phyloP scores from a whole-genome alignment of 2,888 invertebrate genomes.

The Drymonia ruficornis region DNA sequence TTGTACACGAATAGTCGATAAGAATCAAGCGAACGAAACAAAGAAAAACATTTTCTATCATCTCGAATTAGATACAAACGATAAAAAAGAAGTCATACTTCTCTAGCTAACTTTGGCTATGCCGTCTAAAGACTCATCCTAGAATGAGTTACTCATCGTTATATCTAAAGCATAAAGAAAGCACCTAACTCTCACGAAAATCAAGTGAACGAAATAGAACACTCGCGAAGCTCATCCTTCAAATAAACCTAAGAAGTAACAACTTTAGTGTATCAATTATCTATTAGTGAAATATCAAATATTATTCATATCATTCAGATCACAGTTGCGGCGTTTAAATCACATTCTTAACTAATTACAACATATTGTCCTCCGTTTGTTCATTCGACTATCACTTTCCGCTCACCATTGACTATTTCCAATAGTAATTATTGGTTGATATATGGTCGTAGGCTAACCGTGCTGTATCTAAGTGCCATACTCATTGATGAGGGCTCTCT shows the following conservation, averaged over 20 bases:
- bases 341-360: conserved; percentile 84
- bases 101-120: conserved; percentile 82
- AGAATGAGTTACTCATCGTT: conserved; percentile 60
- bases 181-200: conserved; percentile 68
- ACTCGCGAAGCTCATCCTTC: conserved; percentile 48
- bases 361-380: conserved; percentile 82
- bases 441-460: conserved; percentile 56
- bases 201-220: conserved; percentile 56
- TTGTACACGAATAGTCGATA: conserved; percentile 2
- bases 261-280: conserved; percentile 78
- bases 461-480: conserved; percentile 48
- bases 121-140: conserved; percentile 71
- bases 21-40: conserved; percentile 36
- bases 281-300: conserved; percentile 85
- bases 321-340: conserved; percentile 85
- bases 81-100: conserved; percentile 72
- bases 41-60: conserved; percentile 39
- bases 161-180: conserved; percentile 75
- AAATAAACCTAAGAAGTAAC: conserved; percentile 67
- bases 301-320: conserved; percentile 85
- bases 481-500: conserved; percentile 90
- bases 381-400: conserved; percentile 68
- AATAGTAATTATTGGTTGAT: conserved; percentile 57
- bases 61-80: conserved; percentile 40
- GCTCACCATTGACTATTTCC: conserved; percentile 70